These are phyloP conservation scores for Neoscelio sp. DNA, from an alignment of 2,888 invertebrate genomes.

Conservation along the genomic window DNA sequence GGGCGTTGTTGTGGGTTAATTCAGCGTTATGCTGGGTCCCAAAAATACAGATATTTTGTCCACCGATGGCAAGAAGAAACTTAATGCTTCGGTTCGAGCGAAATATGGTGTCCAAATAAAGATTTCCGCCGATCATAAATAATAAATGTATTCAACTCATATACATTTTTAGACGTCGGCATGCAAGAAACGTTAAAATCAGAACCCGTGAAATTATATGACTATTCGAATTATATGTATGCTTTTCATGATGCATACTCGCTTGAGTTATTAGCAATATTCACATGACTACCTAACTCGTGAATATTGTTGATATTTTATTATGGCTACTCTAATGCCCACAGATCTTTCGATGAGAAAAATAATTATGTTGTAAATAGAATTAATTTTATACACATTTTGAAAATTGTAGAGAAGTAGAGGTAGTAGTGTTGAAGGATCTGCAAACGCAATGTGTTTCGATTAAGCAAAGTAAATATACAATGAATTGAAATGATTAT, in stretches of 20 bases:
- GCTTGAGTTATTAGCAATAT: background rate
- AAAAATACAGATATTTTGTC: conserved; percentile 7
- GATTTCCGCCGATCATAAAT: conserved; percentile 11
- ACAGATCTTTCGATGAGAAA: too few species aligned
- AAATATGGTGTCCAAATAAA: conserved; percentile 9
- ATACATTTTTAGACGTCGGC: conserved; percentile 2
- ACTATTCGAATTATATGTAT: conserved; percentile 22
- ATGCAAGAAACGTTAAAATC: conserved; percentile 18
- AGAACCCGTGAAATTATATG: conserved; percentile 6
- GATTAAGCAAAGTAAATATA: conserved; percentile 2
- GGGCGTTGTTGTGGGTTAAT: conserved; percentile 3
- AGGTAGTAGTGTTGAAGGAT: background rate
- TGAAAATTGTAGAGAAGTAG: too few species aligned
- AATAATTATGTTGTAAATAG: too few species aligned
- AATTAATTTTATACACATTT: too few species aligned
- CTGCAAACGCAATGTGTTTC: background rate
- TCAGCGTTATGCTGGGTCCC: conserved; percentile 6
- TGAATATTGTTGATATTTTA: too few species aligned
- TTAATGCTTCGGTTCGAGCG: conserved; percentile 7
- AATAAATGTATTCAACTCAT: conserved; percentile 15
- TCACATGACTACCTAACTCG: background rate
- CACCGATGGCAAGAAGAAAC: conserved; percentile 12
- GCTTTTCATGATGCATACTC: background rate
- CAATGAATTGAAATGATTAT: background rate
- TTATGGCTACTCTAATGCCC: too few species aligned